Base-by-base conservation (phyloP, 2,888 invertebrate genomes). In the Hermodice carunculata region DNA sequence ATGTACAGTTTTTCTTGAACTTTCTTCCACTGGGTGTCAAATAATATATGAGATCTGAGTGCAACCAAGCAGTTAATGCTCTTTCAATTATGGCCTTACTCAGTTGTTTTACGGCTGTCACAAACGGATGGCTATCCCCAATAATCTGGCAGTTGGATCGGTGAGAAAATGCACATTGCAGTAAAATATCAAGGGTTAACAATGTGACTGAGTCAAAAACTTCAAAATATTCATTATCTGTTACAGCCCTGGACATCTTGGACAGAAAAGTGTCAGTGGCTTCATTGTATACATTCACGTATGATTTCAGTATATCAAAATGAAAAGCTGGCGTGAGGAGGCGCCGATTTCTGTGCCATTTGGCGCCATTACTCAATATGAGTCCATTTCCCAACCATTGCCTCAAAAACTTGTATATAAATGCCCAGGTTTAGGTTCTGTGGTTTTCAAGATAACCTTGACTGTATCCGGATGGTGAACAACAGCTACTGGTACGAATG, bases 131-230 rank as follows among this genome's bases (percentile, higher is more conserved):
- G 19, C 32, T 61, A 26, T 61, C 64, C 8, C 78, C 76, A 6
- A 29, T 43, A 19, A 56, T 63, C 53, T 81, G 80, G 17, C 75
- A 72, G 56, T 76, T 72, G 28, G 69, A 71, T 22, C 76, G 71
- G 62, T 76, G 80, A 19, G 81, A 80, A 69, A 81, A 80, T n/a
- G 79, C 79, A 69, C 79, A 80, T 48, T 70, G 70, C 14, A 81
- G 65, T 6, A 81, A 76, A 31, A 79, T 74, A 53, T 80, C 78
- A 2, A 81, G 64, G 0, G 80, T 80, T 54, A 71, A 75, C 44
- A 77, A 63, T 54, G n/a, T n/a, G 58, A 69, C 51, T 3, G 43
- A 19, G 44, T 51, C 58, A 53, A 76, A 77, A 3, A 76, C 66
- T 52, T 79, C 79, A 54, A 80, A 74, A 58, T 66, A 70, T 29